Conservation (phyloP, 1,140 invertebrate species). For the Papilio glaucus region DNA sequence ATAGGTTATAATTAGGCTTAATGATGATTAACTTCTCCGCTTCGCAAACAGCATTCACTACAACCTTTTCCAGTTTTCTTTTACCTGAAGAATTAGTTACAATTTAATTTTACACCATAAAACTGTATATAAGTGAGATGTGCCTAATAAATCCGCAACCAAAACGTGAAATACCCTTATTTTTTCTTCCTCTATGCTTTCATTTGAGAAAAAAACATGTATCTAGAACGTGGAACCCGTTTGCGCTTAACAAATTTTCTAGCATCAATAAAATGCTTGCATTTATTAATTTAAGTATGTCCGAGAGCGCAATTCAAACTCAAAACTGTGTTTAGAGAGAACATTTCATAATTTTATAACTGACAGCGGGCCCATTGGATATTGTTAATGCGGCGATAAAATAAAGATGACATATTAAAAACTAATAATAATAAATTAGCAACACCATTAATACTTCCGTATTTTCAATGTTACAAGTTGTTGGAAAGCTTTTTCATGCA, state of each 20-base stretch:
- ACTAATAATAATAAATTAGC: conserved; percentile 37
- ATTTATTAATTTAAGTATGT: conserved; percentile 33
- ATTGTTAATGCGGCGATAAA: conserved; percentile 34
- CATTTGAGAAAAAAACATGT: conserved; percentile 21
- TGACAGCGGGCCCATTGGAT: conserved; percentile 18
- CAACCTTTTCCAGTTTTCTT: too few species aligned
- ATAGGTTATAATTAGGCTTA: too few species aligned
- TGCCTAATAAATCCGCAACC: neutral
- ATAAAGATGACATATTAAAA: conserved; percentile 37
- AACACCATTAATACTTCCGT: conserved; percentile 28
- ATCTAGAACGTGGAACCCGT: conserved; percentile 33
- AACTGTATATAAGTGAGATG: neutral
- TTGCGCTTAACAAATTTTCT: conserved; percentile 29
- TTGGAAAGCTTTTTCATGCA: conserved; percentile 29
- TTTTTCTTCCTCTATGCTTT: conserved; percentile 19
- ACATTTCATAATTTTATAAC: conserved; percentile 35
- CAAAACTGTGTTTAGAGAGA: conserved; percentile 28
- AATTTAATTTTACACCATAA: too few species aligned
- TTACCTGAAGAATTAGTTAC: too few species aligned
- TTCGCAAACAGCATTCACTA: too few species aligned
- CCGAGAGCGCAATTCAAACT: conserved; percentile 2
- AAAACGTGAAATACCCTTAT: neutral
- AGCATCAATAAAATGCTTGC: conserved; percentile 30
- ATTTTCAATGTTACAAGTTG: conserved; percentile 22
- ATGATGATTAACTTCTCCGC: too few species aligned